These are phyloP conservation scores for Entomobrya multifasciata DNA, from an alignment of 2,888 invertebrate species.

Conservation along the genomic window DNA sequence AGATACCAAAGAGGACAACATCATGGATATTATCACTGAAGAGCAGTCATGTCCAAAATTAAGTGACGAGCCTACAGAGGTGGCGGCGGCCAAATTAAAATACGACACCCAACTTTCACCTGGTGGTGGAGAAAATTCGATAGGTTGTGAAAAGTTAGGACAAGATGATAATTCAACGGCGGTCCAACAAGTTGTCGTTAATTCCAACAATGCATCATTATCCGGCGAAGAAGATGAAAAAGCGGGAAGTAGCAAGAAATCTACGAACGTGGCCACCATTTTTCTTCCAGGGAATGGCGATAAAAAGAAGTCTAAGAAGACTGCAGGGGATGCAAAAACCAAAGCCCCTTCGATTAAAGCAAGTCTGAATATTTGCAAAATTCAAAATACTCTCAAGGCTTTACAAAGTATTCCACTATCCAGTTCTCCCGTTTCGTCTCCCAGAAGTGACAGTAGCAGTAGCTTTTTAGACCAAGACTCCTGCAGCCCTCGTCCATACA, in stretches of 20 bases:
- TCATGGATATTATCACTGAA: not conserved
- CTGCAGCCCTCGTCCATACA: constrained; percentile 63
- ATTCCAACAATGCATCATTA: not conserved
- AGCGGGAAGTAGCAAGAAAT: constrained; percentile 11
- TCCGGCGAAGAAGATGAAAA: not conserved
- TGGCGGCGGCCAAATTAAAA: too few relatives aligned
- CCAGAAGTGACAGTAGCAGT: constrained; percentile 60
- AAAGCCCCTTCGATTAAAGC: constrained; percentile 59
- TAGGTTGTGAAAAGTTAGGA: constrained; percentile 41
- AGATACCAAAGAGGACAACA: not conserved
- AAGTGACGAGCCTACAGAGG: not conserved
- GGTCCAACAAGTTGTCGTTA: not conserved
- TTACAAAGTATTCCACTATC: constrained; percentile 72
- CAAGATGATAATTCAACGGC: constrained; percentile 18
- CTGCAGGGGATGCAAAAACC: not conserved
- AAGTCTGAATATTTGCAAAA: constrained; percentile 71
- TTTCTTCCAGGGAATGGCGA: constrained; percentile 43
- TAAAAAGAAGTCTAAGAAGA: not conserved
- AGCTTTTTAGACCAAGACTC: constrained; percentile 67
- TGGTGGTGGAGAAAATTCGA: constrained; percentile 22
- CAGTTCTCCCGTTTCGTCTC: constrained; percentile 69
- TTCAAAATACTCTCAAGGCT: constrained; percentile 67
- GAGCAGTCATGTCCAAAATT: not conserved
- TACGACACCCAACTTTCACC: constrained; percentile 63
- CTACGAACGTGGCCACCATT: constrained; percentile 25